These are phyloP conservation scores for Mirza zaza DNA, from an alignment of 2,113 vertebrate genomes.

Conservation along the genomic window DNA sequence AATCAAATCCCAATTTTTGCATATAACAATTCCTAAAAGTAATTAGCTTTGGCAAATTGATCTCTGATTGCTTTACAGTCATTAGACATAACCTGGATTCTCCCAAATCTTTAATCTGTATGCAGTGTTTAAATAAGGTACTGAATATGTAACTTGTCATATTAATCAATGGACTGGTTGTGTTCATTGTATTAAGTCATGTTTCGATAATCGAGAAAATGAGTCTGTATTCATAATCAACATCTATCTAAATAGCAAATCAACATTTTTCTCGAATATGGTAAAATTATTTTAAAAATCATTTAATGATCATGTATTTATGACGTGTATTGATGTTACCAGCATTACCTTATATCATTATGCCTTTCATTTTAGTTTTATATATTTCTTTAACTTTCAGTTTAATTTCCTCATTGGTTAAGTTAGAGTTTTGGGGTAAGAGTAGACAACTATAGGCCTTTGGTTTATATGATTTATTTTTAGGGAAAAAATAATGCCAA, in stretches of 20 bases:
- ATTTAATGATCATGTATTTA: background rate
- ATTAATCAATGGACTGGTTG: background rate
- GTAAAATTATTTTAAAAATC: background rate
- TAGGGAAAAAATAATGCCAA: background rate
- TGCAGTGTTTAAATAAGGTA: background rate
- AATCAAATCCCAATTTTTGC: conserved; percentile 72
- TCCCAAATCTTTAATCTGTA: background rate
- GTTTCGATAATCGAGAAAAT: background rate
- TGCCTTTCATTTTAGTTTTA: background rate
- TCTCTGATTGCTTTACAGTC: conserved; percentile 58
- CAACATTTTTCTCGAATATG: background rate
- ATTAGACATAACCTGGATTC: conserved; percentile 78
- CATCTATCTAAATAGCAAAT: background rate
- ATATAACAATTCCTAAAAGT: conserved; percentile 66
- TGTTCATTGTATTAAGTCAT: background rate
- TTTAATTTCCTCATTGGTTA: background rate
- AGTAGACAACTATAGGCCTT: background rate
- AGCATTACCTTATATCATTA: background rate
- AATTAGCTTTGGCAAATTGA: conserved; percentile 67
- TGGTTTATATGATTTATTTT: background rate
- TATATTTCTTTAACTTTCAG: background rate
- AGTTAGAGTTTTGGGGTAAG: background rate
- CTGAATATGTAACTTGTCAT: background rate
- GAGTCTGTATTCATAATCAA: background rate
- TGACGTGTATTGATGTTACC: background rate